Conservation (phyloP, 37 sponge, comb jelly and placozoan genomes). For the Beroe forskalii region DNA sequence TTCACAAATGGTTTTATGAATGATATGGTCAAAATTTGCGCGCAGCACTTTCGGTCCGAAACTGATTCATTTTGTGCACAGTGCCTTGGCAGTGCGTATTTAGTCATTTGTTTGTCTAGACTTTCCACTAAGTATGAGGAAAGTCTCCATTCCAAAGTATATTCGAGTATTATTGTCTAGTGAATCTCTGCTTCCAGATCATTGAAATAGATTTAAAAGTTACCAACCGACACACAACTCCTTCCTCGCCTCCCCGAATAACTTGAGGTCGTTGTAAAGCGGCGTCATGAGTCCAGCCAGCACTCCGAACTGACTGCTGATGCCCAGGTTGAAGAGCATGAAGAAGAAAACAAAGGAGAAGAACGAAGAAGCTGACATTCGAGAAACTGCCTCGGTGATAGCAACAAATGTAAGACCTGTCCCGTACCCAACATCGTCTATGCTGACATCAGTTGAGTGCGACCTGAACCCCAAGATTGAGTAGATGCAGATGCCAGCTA, state of each 20-base stretch:
- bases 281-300: conserved; percentile 15
- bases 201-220: no score
- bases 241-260: conserved; percentile 6
- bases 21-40: no score
- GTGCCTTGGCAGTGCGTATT: no score
- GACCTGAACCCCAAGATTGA: conserved; percentile 26
- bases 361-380: not conserved
- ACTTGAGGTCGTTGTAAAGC: conserved; percentile 14
- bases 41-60: no score
- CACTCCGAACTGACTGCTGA: conserved; percentile 34
- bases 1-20: no score
- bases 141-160: no score
- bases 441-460: not conserved
- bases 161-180: no score
- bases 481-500: conserved; percentile 37
- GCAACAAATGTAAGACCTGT: conserved; percentile 19
- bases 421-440: conserved; percentile 54
- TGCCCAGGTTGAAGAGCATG: conserved; percentile 52
- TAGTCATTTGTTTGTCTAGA: no score
- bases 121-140: no score
- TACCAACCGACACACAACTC: conserved; percentile 51
- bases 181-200: no score
- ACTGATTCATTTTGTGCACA: no score
- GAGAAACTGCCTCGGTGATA: conserved; percentile 5
- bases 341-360: conserved; percentile 49